phyloP scores from a whole-genome alignment of 2,888 invertebrate genomes.

The Busseola fusca region DNA sequence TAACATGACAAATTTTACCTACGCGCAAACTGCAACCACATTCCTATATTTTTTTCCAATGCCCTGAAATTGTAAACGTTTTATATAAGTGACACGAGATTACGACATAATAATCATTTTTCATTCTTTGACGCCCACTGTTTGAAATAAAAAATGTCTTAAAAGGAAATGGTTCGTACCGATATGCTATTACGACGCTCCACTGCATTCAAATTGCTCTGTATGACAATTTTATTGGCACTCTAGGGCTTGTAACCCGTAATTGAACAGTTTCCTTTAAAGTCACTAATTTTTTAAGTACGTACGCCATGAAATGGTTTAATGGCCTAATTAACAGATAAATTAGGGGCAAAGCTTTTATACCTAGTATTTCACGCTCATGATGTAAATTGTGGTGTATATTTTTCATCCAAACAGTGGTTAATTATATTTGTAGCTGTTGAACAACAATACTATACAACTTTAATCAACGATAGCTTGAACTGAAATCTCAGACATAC shows the following conservation, averaged over 20 bases:
- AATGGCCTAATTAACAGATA: constrained; percentile 36
- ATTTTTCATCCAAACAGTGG: not conserved
- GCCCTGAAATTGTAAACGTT: constrained; percentile 42
- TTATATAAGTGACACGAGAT: constrained; percentile 53
- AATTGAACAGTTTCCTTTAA: constrained; percentile 51
- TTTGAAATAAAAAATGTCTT: constrained; percentile 61
- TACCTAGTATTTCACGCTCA: not conserved
- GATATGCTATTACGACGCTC: constrained; percentile 55
- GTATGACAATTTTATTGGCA: constrained; percentile 53
- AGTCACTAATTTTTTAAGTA: constrained; percentile 40
- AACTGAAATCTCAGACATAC: not conserved
- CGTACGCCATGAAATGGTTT: constrained; percentile 18
- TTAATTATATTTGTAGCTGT: not conserved
- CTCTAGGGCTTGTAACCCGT: constrained; percentile 24
- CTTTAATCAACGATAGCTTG: not conserved
- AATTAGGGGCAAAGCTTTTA: not conserved
- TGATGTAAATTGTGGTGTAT: not conserved
- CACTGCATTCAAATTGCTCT: constrained; percentile 56
- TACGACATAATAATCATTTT: constrained; percentile 52
- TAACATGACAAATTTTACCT: constrained; percentile 6
- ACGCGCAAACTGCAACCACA: constrained; percentile 15
- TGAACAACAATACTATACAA: not conserved
- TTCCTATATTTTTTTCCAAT: constrained; percentile 20
- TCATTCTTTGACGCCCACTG: constrained; percentile 41
- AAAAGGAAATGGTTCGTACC: constrained; percentile 56